Conservation (phyloP, 2,797 vertebrate genomes). For the Sylvia borin region DNA sequence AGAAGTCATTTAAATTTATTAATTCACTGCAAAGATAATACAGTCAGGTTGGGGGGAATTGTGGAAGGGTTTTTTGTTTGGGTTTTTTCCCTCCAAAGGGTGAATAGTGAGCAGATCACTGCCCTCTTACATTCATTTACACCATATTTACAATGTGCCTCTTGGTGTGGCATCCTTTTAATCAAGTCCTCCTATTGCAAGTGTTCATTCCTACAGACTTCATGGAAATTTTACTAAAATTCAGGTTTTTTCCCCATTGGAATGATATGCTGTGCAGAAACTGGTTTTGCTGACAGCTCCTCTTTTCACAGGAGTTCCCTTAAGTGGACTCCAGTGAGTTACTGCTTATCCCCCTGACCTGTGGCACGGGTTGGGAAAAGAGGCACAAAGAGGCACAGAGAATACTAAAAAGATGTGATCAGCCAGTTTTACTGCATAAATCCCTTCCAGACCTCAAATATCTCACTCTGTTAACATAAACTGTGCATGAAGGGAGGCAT, state of each 20-base stretch:
- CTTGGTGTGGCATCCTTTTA: background rate
- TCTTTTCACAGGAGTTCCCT: background rate
- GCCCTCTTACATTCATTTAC: background rate
- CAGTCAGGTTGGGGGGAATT: background rate
- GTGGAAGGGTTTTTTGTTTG: background rate
- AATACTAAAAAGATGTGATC: constrained; percentile 33
- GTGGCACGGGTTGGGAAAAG: background rate
- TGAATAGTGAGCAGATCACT: background rate
- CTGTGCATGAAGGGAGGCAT: constrained; percentile 51
- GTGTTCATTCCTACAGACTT: background rate
- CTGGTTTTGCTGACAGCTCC: background rate
- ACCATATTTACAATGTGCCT: background rate
- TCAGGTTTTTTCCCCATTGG: background rate
- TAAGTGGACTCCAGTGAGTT: background rate
- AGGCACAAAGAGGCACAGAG: background rate
- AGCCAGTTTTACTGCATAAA: constrained; percentile 55
- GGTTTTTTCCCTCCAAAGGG: background rate
- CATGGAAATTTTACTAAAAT: background rate
- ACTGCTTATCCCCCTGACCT: background rate
- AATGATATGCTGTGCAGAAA: background rate
- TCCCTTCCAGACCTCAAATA: constrained; percentile 47
- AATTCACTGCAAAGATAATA: background rate
- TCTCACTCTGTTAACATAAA: constrained; percentile 61
- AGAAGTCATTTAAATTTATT: background rate
- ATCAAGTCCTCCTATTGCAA: background rate